Evolutionary conservation across 2,113 vertebrate species (phyloP).

Genomic region (Amphiprion percula): DNA sequence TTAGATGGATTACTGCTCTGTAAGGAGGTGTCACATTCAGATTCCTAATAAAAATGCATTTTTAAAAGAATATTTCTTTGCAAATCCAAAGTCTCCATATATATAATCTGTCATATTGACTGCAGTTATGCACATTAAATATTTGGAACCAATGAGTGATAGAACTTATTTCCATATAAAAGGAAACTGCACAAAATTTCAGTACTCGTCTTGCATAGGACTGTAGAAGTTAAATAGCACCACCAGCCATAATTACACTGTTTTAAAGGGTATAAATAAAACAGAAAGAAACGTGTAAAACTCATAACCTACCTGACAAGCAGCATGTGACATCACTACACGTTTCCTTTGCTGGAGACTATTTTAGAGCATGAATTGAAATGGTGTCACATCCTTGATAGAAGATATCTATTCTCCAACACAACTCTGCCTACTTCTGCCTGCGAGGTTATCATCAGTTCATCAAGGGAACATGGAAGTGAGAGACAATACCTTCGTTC

Average conservation of each 20-base stretch:
- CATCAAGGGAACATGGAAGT: constrained; percentile 85
- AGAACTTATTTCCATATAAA: not conserved
- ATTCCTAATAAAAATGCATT: not conserved
- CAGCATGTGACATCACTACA: constrained; percentile 28
- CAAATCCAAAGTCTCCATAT: not conserved
- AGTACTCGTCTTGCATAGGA: not conserved
- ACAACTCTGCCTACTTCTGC: constrained; percentile 69
- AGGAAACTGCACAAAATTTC: not conserved
- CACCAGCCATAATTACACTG: too few relatives aligned
- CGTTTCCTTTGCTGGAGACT: constrained; percentile 58
- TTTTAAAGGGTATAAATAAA: constrained; percentile 8
- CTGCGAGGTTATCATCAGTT: constrained; percentile 83
- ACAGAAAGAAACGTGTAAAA: not conserved
- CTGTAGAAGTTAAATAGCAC: not conserved
- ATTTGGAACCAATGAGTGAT: too few relatives aligned
- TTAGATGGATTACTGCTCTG: not conserved
- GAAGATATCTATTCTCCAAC: constrained; percentile 70
- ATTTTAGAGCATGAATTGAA: constrained; percentile 80
- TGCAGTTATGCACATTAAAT: too few relatives aligned
- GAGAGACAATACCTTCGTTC: constrained; percentile 82
- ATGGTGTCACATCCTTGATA: constrained; percentile 78
- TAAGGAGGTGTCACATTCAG: not conserved
- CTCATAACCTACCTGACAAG: constrained; percentile 18
- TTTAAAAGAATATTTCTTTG: not conserved
- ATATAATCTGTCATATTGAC: not conserved